Evolutionary conservation across 1,140 invertebrate genomes (phyloP), one percentile per base, ranked within the genome.

Genomic region (Metopolophium dirhodum): DNA sequence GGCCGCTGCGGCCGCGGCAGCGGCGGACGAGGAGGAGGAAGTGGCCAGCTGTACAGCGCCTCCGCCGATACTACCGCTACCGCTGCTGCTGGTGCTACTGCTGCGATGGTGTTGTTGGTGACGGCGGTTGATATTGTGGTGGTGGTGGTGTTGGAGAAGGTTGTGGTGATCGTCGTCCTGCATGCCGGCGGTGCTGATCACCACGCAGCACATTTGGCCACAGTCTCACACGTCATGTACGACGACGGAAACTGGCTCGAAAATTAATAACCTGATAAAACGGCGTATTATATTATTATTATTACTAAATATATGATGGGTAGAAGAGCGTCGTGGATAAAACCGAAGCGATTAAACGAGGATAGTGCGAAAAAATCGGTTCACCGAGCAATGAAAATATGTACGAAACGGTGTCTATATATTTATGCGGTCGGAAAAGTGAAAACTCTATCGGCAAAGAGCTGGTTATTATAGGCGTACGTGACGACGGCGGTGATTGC

Each of bases 191-290:
- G 91, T 82, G 45, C 91, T 82, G 51, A 83, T 93, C 91, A 93
- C 91, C 91, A 93, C 91, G 91, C 91, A 86, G 91, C 91, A 93
- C 91, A 93, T 93, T 86, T 93, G 91, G 85, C 37, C 35, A 86
- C 82, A 35, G 49, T 57, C 30, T 93, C 11, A 3, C 82, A 49
- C 82, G 54, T 90, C 51, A 83, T 82, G 35, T 22, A 82, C 57
- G 41, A 77, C 37, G 26, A 82, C 77, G 47, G 49, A 20, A n/a
- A 30, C 47, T 14, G 18, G 86, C 23, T 30, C 47, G 86, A n/a
- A 41, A 9, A 26, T 14, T 6, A 26, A 45, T 41, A 87, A 87
- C 1, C 9, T 26, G 26, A 30, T 1, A 49, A 6, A 49, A n/a
- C 22, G 51, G 6, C 23, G 20, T 85, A 30, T 85, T 30, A 30